phyloP scores from a whole-genome alignment of 2,113 vertebrate species.

The Origma solitaria region DNA sequence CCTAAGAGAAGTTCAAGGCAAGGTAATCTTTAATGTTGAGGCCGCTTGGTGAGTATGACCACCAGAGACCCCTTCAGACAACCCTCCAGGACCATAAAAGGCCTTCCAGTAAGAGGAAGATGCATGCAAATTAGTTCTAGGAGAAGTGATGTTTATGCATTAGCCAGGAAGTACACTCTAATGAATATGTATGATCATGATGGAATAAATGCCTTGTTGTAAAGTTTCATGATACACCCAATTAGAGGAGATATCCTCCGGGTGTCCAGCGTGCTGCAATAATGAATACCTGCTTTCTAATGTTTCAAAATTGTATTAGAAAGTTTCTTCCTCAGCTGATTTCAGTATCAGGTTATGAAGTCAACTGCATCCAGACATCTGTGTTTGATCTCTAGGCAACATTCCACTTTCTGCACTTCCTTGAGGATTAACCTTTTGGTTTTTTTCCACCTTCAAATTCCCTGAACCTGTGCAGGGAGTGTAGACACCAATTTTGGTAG shows the following conservation, averaged over 20 bases:
- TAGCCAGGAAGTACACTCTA: neutral
- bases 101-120: neutral
- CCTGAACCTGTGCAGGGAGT: neutral
- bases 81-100: neutral
- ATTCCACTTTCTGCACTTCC: neutral
- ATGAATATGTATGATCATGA: neutral
- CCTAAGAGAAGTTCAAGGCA: neutral
- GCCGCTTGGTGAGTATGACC: neutral
- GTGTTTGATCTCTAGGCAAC: neutral
- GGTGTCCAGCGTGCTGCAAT: neutral
- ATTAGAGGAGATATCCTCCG: neutral
- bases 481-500: neutral
- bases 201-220: neutral
- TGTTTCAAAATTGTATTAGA: neutral
- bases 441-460: neutral
- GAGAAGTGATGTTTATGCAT: neutral
- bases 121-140: neutral
- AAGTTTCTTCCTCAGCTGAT: neutral
- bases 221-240: neutral
- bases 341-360: neutral
- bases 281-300: neutral
- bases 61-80: neutral
- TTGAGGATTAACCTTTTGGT: neutral
- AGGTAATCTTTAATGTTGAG: rapidly evolving
- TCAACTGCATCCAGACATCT: neutral